phyloP scores from a whole-genome alignment of 2,888 invertebrate genomes.

The Orthonevra nobilis region DNA sequence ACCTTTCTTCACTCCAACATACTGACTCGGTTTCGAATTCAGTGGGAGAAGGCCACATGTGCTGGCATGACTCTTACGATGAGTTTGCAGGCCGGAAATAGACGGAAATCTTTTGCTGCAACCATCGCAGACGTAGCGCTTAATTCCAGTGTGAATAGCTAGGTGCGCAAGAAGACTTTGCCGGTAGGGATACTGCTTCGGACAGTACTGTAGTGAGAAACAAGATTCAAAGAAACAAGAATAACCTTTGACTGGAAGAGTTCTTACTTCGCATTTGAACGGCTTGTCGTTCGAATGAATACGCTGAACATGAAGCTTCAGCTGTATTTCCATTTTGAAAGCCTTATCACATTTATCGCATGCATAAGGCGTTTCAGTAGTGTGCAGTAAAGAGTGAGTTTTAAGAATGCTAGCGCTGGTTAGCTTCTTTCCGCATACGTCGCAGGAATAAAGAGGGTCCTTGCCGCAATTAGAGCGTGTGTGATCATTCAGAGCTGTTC shows the following conservation, averaged over 20 bases:
- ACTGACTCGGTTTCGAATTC: constrained; percentile 78
- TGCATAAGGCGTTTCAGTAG: constrained; percentile 77
- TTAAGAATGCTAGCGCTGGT: constrained; percentile 80
- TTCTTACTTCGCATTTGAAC: constrained; percentile 80
- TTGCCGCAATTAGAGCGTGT: constrained; percentile 80
- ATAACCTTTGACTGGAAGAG: too few species aligned
- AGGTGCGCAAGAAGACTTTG: constrained; percentile 81
- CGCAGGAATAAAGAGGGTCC: constrained; percentile 78
- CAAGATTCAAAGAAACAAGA: too few species aligned
- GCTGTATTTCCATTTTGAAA: constrained; percentile 78
- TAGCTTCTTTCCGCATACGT: constrained; percentile 79
- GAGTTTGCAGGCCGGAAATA: constrained; percentile 81
- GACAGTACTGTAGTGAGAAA: constrained; percentile 74
- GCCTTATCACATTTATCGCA: constrained; percentile 78
- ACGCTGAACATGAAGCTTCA: constrained; percentile 78
- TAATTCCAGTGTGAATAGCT: constrained; percentile 81
- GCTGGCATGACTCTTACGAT: constrained; percentile 80
- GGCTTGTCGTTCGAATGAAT: constrained; percentile 81
- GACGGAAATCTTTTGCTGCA: constrained; percentile 82
- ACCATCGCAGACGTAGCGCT: constrained; percentile 81
- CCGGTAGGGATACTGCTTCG: constrained; percentile 81
- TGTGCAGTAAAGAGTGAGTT: constrained; percentile 80
- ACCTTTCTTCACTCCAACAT: constrained; percentile 79
- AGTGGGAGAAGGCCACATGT: constrained; percentile 80
- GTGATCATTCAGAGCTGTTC: constrained; percentile 79